Conservation (phyloP, 2,113 vertebrate genomes). For the Acrocephalus kingi region DNA sequence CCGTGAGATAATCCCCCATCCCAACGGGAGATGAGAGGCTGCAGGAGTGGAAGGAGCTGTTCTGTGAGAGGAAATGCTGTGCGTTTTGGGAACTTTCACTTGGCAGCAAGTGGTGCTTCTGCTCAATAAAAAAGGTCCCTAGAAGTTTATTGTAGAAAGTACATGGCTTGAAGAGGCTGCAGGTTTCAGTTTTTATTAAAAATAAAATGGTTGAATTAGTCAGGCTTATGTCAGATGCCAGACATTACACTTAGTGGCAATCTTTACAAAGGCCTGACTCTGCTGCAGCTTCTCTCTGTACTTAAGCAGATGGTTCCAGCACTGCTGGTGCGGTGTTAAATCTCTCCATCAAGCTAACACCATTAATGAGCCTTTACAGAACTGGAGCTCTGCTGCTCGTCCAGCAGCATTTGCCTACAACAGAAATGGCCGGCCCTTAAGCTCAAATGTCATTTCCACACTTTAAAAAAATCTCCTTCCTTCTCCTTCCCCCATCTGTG, state of each 20-base stretch:
- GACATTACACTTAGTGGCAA: background rate
- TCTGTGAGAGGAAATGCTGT: background rate
- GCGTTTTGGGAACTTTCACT: background rate
- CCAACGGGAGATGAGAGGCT: background rate
- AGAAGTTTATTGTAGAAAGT: background rate
- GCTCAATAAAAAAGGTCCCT: background rate
- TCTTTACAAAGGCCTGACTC: background rate
- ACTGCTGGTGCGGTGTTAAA: background rate
- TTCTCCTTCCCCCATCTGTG: background rate
- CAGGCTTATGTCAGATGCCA: background rate
- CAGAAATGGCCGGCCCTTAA: background rate
- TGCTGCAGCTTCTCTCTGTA: background rate
- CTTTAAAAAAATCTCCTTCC: background rate
- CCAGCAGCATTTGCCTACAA: background rate
- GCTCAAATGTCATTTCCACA: background rate
- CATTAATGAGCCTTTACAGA: background rate
- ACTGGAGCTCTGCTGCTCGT: background rate
- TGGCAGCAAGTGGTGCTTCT: background rate
- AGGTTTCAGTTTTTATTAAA: background rate
- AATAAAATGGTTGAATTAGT: background rate
- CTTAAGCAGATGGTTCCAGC: background rate
- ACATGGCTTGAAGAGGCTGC: background rate
- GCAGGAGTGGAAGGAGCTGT: background rate
- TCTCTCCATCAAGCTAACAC: background rate
- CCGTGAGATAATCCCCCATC: background rate